Evolutionary conservation across 2,113 vertebrate genomes (phyloP).

Genomic region (Eulacestoma nigropectus): DNA sequence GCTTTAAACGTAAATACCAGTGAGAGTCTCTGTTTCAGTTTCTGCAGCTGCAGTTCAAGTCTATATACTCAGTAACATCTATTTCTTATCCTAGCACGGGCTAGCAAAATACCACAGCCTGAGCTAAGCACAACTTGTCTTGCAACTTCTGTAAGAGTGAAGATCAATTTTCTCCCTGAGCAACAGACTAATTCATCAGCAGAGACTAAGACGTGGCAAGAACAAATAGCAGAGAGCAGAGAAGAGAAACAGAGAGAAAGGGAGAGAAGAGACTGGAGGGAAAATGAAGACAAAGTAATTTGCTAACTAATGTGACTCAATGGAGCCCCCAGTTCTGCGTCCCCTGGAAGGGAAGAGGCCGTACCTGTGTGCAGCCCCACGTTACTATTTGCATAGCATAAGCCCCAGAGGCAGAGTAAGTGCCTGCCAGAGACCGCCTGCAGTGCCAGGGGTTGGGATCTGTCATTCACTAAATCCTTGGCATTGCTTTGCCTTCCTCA

Average conservation of each 20-base stretch:
- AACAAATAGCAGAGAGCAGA: constrained; percentile 26
- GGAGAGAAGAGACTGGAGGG: not conserved
- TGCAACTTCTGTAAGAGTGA: constrained; percentile 4
- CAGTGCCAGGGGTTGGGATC: not conserved
- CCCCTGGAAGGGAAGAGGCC: not conserved
- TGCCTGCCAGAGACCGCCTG: not conserved
- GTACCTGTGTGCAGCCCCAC: not conserved
- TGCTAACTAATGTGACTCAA: not conserved
- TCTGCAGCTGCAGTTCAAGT: not conserved
- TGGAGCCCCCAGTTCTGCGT: not conserved
- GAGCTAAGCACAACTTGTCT: constrained; percentile 7
- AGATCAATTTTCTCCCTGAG: constrained; percentile 51
- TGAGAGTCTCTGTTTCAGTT: not conserved
- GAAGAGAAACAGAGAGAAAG: not conserved
- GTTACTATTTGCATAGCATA: not conserved
- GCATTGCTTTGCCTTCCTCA: not conserved
- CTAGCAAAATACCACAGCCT: constrained; percentile 10
- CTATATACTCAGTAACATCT: not conserved
- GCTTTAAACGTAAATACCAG: not conserved
- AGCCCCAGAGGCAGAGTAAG: not conserved
- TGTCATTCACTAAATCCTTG: not conserved
- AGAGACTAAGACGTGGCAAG: not conserved
- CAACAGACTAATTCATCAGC: constrained; percentile 48
- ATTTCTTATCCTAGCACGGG: not conserved
- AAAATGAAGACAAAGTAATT: constrained; percentile 24